These are phyloP conservation scores for Ischnus inquisitorius DNA, from an alignment of 2,888 invertebrate species.

Conservation along the genomic window DNA sequence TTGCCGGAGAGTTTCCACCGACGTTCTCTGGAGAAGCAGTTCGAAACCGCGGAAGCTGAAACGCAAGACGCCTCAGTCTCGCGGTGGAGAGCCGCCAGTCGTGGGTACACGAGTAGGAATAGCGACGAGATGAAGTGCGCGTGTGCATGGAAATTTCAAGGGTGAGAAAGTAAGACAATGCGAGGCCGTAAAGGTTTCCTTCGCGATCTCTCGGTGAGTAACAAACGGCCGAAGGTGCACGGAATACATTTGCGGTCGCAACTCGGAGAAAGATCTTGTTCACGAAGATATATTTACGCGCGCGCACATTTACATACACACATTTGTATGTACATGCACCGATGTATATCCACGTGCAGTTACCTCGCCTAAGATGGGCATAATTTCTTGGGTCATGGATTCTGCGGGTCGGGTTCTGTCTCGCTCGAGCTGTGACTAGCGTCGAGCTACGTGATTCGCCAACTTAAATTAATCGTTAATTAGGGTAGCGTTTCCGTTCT, in stretches of 20 bases:
- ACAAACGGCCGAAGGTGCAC: conserved; percentile 16
- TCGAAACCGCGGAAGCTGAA: conserved; percentile 2
- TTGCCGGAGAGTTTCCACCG: conserved; percentile 6
- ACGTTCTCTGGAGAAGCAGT: conserved; percentile 2
- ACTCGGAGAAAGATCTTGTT: not conserved
- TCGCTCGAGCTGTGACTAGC: not conserved
- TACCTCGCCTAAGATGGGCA: not conserved
- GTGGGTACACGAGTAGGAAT: not conserved
- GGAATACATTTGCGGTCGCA: conserved; percentile 6
- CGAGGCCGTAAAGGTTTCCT: conserved; percentile 6
- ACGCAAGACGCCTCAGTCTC: conserved; percentile 20
- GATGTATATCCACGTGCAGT: not conserved
- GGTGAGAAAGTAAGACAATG: conserved; percentile 14
- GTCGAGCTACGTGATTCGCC: conserved; percentile 21
- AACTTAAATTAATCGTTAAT: conserved; percentile 49
- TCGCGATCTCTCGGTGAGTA: conserved; percentile 5
- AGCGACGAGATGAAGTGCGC: conserved; percentile 6
- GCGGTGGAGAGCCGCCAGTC: not conserved
- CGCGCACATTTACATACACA: not conserved
- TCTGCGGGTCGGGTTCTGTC: not conserved
- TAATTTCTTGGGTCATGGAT: conserved; percentile 28
- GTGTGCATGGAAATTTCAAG: conserved; percentile 21
- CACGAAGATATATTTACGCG: not conserved
- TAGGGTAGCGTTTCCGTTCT: conserved; percentile 6
- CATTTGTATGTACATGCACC: not conserved